Evolutionary conservation across 1,140 invertebrate species (phyloP).

Genomic region (Drosophila guanche): DNA sequence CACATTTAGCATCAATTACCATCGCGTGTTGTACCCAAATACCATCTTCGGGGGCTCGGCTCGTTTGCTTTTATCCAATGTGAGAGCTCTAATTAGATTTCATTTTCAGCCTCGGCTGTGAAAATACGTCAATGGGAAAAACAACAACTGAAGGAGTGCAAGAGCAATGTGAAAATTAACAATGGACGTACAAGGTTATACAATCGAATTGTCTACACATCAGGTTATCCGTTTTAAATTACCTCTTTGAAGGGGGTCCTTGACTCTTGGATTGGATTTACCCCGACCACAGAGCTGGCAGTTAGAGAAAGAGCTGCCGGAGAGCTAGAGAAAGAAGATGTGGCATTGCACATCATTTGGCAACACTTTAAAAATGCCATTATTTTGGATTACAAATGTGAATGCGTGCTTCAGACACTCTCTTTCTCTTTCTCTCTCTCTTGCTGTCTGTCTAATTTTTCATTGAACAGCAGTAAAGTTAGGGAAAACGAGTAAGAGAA

Average conservation of each 20-base stretch:
- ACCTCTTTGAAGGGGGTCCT: not conserved
- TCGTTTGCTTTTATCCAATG: slow-evolving; percentile 3
- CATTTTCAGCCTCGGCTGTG: slow-evolving; percentile 42
- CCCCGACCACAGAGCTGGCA: not conserved
- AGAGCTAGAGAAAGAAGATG: too few relatives aligned
- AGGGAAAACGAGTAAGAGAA: slow-evolving; percentile 24
- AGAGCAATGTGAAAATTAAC: slow-evolving; percentile 34
- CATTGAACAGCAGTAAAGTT: slow-evolving; percentile 60
- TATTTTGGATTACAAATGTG: slow-evolving; percentile 24
- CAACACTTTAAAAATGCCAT: slow-evolving; percentile 35
- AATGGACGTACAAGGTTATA: slow-evolving; percentile 30
- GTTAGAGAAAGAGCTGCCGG: not conserved
- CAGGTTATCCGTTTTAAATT: slow-evolving; percentile 6
- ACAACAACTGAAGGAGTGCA: slow-evolving; percentile 3
- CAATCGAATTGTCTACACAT: slow-evolving; percentile 20
- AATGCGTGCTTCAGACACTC: not conserved
- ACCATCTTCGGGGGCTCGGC: slow-evolving; percentile 28
- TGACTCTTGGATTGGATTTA: not conserved
- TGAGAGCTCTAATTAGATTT: slow-evolving; percentile 62
- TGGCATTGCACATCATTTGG: slow-evolving; percentile 5
- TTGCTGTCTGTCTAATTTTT: slow-evolving; percentile 43
- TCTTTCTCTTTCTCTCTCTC: not conserved
- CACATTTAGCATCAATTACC: slow-evolving; percentile 31
- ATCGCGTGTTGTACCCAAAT: slow-evolving; percentile 18
- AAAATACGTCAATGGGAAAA: slow-evolving; percentile 35